Conservation (phyloP, 2,888 invertebrate species). For the Epicampocera succincta region DNA sequence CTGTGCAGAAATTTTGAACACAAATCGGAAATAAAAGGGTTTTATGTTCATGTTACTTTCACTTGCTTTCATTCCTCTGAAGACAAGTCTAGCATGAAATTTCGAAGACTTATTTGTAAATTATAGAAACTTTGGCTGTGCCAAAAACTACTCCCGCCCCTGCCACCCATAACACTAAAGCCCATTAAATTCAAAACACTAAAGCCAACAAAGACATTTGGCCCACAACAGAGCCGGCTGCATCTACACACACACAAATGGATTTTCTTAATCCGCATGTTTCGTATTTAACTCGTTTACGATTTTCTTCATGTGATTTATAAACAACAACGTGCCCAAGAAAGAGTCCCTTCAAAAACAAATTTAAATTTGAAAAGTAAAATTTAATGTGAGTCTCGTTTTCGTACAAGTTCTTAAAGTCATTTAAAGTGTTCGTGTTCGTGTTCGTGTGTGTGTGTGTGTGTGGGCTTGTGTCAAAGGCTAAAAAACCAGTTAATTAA, state of each 20-base stretch:
- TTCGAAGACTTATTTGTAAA: constrained; percentile 66
- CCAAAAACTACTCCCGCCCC: constrained; percentile 48
- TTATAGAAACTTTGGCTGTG: constrained; percentile 69
- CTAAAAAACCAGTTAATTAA: no score
- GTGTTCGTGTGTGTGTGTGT: no score
- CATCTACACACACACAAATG: no score
- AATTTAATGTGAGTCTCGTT: no score
- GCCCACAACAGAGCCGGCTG: neutral
- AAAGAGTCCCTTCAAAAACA: no score
- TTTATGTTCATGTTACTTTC: constrained; percentile 1
- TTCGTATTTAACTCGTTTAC: no score
- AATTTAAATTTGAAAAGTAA: no score
- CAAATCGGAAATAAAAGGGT: neutral
- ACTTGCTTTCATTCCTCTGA: constrained; percentile 8
- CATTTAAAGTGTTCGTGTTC: no score
- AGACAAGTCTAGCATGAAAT: constrained; percentile 48
- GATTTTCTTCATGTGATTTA: neutral
- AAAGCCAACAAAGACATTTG: neutral
- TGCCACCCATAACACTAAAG: constrained; percentile 1
- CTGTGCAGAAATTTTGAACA: no score
- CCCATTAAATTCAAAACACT: neutral
- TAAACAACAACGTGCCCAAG: neutral
- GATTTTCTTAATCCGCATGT: no score
- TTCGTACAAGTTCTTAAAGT: no score
- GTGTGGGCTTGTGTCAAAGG: no score